Percentiles rank a stretch among this genome's conserved stretches.
phyloP scores from a whole-genome alignment of 2,888 invertebrate genomes.

The Orchestes rusci region DNA sequence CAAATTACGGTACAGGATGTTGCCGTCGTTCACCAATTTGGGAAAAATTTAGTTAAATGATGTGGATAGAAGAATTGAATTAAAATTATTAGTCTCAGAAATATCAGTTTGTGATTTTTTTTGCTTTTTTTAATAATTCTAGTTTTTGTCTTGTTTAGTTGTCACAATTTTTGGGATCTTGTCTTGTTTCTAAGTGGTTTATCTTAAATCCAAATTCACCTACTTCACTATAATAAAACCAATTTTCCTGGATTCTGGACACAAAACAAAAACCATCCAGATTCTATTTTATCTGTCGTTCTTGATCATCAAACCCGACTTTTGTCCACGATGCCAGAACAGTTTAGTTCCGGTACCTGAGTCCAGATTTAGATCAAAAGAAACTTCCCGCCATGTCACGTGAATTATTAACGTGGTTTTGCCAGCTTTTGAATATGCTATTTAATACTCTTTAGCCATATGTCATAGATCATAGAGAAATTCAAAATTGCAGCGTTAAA shows the following conservation, averaged over 20 bases:
- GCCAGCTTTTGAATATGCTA: conserved; percentile 19
- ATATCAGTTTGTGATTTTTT: too few species aligned
- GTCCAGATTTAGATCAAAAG: conserved; percentile 30
- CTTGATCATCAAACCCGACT: too few species aligned
- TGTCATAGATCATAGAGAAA: conserved; percentile 13
- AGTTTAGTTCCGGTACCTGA: neutral
- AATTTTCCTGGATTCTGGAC: neutral
- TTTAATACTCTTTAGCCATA: conserved; percentile 16
- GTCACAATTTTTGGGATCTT: too few species aligned
- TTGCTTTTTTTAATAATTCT: too few species aligned
- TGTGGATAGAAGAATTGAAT: too few species aligned
- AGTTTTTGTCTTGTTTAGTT: too few species aligned
- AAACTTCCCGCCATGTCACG: conserved; percentile 7
- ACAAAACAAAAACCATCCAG: neutral
- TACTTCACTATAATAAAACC: neutral
- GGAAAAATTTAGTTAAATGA: too few species aligned
- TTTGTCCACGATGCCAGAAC: neutral
- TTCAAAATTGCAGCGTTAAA: neutral
- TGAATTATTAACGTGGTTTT: conserved; percentile 17
- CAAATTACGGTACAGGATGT: too few species aligned
- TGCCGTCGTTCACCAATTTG: too few species aligned
- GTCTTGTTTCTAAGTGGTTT: too few species aligned
- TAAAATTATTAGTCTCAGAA: too few species aligned
- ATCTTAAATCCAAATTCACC: too few species aligned
- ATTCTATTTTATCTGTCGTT: neutral